A percentile compares a stretch with the other conserved stretches of the same genome.
These are phyloP conservation scores for Mustela lutreola DNA, from an alignment of 2,113 vertebrate species.

Conservation along the genomic window DNA sequence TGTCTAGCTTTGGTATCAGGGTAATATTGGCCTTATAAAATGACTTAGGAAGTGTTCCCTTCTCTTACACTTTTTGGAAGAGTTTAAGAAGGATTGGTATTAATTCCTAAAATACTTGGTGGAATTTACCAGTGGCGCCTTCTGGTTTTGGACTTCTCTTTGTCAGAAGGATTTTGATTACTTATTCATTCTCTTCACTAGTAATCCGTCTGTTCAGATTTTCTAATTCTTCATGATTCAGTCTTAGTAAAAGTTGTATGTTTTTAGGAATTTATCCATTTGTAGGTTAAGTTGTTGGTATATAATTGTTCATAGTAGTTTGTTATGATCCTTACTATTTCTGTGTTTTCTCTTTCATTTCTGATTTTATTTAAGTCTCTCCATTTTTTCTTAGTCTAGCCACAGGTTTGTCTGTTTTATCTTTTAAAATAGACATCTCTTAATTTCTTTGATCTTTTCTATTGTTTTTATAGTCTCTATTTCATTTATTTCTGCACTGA, in stretches of 20 bases:
- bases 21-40: neutral
- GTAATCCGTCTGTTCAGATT: neutral
- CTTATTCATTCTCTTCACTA: neutral
- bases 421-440: neutral
- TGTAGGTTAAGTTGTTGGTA: neutral
- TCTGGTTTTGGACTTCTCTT: neutral
- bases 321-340: neutral
- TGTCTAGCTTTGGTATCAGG: neutral
- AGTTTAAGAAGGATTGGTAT: neutral
- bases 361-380: neutral
- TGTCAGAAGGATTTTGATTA: neutral
- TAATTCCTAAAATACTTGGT: neutral
- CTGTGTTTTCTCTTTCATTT: neutral
- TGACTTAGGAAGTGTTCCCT: neutral
- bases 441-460: neutral
- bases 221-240: neutral
- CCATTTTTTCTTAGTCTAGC: neutral
- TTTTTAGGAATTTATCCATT: neutral
- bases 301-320: neutral
- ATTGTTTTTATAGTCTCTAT: neutral
- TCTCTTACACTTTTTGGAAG: neutral
- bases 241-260: neutral
- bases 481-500: neutral
- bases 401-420: neutral
- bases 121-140: neutral